Evolutionary conservation across 2,113 vertebrate genomes (phyloP).

Genomic region (Takifugu flavidus): DNA sequence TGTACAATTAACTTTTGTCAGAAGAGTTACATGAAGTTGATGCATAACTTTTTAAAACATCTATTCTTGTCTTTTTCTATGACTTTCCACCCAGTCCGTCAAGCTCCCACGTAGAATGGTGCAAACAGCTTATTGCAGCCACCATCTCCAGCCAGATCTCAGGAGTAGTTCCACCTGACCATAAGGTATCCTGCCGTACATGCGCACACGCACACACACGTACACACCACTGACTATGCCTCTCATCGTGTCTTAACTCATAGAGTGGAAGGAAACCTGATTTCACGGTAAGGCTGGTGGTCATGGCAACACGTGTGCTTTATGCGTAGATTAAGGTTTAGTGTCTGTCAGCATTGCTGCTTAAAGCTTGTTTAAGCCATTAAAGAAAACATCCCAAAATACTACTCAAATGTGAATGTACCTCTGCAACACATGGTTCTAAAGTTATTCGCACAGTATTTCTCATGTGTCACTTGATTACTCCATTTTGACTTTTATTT

Average conservation of each 20-base stretch:
- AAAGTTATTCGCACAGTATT: too few relatives aligned
- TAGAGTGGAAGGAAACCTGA: conserved; percentile 37
- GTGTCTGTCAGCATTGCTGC: not conserved
- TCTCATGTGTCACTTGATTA: too few relatives aligned
- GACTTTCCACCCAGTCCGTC: conserved; percentile 79
- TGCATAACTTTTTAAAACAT: too few relatives aligned
- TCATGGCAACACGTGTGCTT: not conserved
- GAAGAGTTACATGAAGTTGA: too few relatives aligned
- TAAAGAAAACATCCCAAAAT: too few relatives aligned
- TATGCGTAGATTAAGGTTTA: not conserved
- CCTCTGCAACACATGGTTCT: too few relatives aligned
- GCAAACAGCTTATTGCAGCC: conserved; percentile 97
- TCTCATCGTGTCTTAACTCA: conserved; percentile 9
- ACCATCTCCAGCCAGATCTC: conserved; percentile 96
- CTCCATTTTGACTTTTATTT: too few relatives aligned
- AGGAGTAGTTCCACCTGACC: conserved; percentile 78
- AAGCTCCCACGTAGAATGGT: conserved; percentile 97
- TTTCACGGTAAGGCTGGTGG: conserved; percentile 35
- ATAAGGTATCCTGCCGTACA: conserved; percentile 71
- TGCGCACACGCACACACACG: conserved; percentile 1
- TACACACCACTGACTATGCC: not conserved
- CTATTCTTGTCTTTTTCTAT: too few relatives aligned
- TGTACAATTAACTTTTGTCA: too few relatives aligned
- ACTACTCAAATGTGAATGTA: too few relatives aligned
- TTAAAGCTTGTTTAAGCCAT: too few relatives aligned